These are phyloP conservation scores for Pimpla rufipes DNA, from an alignment of 2,888 invertebrate genomes.

Conservation along the genomic window DNA sequence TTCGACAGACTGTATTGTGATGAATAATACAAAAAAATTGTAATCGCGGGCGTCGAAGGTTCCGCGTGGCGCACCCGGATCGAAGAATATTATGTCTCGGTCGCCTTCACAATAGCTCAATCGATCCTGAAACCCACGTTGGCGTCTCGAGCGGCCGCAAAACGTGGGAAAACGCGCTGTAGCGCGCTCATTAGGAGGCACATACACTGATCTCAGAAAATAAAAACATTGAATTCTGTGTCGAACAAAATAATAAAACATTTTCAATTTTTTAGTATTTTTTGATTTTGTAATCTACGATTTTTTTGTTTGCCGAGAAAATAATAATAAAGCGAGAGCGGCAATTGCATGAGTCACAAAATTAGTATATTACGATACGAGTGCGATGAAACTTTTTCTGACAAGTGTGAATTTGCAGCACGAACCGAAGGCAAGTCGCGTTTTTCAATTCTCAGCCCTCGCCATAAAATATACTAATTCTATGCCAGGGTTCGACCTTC, in stretches of 20 bases:
- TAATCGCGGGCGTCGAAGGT: constrained; percentile 61
- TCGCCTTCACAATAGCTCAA: constrained; percentile 51
- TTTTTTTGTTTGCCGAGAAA: no score
- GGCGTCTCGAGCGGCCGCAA: not conserved
- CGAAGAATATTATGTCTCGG: constrained; percentile 58
- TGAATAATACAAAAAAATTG: constrained; percentile 20
- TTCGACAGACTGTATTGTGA: not conserved
- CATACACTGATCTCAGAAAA: not conserved
- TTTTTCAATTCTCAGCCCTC: no score
- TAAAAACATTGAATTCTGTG: no score
- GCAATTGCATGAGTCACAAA: no score
- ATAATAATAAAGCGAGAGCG: no score
- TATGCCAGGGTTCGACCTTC: no score
- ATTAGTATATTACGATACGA: no score
- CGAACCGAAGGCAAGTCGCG: no score
- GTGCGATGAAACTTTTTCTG: no score
- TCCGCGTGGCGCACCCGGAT: constrained; percentile 61
- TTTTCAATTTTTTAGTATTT: not conserved
- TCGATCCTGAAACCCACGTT: constrained; percentile 45
- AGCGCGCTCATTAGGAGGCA: not conserved
- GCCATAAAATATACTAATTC: no score
- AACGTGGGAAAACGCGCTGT: constrained; percentile 20
- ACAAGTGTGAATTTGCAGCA: no score
- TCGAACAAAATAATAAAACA: no score
- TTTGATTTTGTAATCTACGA: not conserved